A percentile compares a stretch with the other conserved stretches of the same genome.
phyloP scores from a whole-genome alignment of 2,888 invertebrate species.

The Leptothorax acervorum region DNA sequence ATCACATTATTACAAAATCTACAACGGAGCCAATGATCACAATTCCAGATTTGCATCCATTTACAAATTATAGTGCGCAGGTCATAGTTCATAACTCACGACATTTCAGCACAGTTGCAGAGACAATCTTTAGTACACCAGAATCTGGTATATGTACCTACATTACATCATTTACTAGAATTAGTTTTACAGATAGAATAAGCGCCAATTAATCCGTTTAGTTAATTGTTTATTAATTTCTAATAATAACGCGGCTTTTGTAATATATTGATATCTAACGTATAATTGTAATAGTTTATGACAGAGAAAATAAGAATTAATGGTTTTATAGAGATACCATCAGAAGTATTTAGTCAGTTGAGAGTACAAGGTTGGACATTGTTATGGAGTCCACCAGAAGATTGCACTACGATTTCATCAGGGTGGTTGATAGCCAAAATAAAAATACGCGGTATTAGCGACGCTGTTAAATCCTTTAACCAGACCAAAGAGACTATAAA shows the following conservation, averaged over 20 bases:
- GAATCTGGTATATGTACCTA: slow-evolving; percentile 59
- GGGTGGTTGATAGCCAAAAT: slow-evolving; percentile 67
- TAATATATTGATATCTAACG: background rate
- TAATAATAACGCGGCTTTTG: background rate
- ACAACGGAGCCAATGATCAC: background rate
- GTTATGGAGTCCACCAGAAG: slow-evolving; percentile 70
- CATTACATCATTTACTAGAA: background rate
- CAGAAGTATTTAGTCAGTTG: slow-evolving; percentile 64
- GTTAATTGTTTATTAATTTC: background rate
- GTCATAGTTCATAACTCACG: slow-evolving; percentile 66
- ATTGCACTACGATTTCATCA: slow-evolving; percentile 73
- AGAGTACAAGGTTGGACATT: too few relatives aligned
- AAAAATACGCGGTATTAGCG: slow-evolving; percentile 59
- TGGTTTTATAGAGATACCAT: slow-evolving; percentile 70
- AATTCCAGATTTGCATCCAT: slow-evolving; percentile 66
- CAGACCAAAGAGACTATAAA: background rate
- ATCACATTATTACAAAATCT: background rate
- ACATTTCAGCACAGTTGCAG: slow-evolving; percentile 42
- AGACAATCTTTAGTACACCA: slow-evolving; percentile 39
- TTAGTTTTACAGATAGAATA: background rate
- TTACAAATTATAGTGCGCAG: slow-evolving; percentile 60
- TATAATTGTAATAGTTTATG: background rate
- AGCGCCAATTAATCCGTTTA: background rate
- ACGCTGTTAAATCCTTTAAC: slow-evolving; percentile 40
- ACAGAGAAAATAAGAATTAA: background rate